A percentile compares a stretch with the other conserved stretches of the same genome.
Evolutionary conservation across 1,140 invertebrate species (phyloP).

Genomic region (Whitmania pigra): DNA sequence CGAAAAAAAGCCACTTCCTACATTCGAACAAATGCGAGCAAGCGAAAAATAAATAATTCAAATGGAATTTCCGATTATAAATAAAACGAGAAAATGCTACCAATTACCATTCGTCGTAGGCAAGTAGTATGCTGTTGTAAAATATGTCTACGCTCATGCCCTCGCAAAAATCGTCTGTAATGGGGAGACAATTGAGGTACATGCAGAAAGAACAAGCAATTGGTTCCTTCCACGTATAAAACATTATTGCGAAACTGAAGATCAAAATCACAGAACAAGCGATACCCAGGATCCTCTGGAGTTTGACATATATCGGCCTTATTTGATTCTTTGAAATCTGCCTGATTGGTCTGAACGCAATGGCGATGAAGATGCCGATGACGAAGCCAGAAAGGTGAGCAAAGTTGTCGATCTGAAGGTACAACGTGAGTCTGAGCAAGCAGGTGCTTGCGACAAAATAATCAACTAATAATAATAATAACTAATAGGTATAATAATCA

Average conservation of each 20-base stretch:
- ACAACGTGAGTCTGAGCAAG: too few relatives aligned
- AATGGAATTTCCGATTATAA: not conserved
- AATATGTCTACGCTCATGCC: conserved; percentile 79
- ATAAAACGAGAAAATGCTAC: not conserved
- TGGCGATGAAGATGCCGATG: conserved; percentile 78
- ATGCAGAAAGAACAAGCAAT: conserved; percentile 76
- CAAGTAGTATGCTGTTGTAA: conserved; percentile 9
- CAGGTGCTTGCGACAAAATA: too few relatives aligned
- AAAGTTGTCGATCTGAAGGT: conserved; percentile 70
- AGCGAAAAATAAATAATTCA: not conserved
- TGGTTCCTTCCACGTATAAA: conserved; percentile 76
- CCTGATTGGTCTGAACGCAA: conserved; percentile 71
- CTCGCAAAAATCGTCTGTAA: conserved; percentile 77
- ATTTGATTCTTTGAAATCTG: conserved; percentile 49
- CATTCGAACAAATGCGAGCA: too few relatives aligned
- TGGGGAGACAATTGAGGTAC: conserved; percentile 81
- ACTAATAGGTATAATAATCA: too few relatives aligned
- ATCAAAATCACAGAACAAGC: conserved; percentile 56
- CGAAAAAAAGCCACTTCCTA: too few relatives aligned
- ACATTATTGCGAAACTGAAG: conserved; percentile 61
- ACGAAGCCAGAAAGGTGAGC: conserved; percentile 80
- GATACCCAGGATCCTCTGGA: conserved; percentile 65
- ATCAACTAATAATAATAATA: too few relatives aligned
- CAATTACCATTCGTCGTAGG: not conserved
- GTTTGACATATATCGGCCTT: conserved; percentile 24